phyloP scores from a whole-genome alignment of 2,113 vertebrate genomes.

The Oenanthe melanoleuca region DNA sequence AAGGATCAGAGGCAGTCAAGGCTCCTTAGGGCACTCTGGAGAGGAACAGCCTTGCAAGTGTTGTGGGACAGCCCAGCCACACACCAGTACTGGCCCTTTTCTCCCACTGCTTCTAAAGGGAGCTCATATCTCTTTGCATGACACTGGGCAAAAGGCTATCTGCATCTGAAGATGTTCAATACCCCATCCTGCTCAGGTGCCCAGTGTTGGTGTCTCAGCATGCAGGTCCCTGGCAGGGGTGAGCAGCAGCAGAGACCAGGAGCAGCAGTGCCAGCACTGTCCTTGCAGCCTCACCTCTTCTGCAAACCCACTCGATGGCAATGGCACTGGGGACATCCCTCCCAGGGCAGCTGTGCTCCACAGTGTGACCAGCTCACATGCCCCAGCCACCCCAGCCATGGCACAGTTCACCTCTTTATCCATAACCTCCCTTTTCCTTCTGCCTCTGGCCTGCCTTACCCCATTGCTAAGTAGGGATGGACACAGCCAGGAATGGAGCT shows the following conservation, averaged over 20 bases:
- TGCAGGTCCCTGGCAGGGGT: not conserved
- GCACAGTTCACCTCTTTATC: not conserved
- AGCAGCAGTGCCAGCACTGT: not conserved
- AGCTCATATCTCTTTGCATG: not conserved
- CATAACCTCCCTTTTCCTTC: not conserved
- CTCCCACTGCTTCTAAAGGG: not conserved
- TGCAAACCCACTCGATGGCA: not conserved
- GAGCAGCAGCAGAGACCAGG: not conserved
- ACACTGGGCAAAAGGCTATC: not conserved
- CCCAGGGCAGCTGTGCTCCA: not conserved
- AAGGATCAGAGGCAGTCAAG: not conserved
- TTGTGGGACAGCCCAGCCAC: not conserved
- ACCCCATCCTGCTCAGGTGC: not conserved
- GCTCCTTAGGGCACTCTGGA: not conserved
- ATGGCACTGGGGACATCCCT: rapidly evolving
- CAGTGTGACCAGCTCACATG: not conserved
- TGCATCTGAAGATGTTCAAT: not conserved
- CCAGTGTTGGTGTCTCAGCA: rapidly evolving
- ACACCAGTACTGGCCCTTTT: rapidly evolving
- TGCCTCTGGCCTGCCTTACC: not conserved
- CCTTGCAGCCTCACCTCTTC: not conserved
- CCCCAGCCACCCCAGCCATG: not conserved
- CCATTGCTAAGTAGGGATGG: not conserved
- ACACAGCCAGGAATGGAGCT: not conserved
- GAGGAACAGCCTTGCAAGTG: not conserved